Evolutionary conservation across 2,113 vertebrate genomes (phyloP), one percentile per base, ranked within the genome.

Genomic region (Ictalurus punctatus): DNA sequence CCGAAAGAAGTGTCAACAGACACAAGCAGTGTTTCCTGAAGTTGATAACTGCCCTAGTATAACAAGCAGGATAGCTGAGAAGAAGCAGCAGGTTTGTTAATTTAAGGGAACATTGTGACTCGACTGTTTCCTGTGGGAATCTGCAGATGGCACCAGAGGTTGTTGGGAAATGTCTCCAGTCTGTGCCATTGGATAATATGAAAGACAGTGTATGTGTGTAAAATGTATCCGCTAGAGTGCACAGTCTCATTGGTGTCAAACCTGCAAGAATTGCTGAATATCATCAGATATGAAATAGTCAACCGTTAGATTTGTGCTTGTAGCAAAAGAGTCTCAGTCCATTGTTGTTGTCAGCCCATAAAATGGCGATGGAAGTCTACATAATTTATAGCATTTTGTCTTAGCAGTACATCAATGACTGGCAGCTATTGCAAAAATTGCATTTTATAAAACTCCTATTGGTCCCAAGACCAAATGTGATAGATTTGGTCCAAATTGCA

Each of bases 371-470:
- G 73, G 21, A 10, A 58, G 34, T 84, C 69, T 40, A 85, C 23
- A 52, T 7, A 12, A 27, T 56, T 79, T 78, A 23, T 73, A 67
- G 44, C 44, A 52, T 82, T 76, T 63, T 84, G 73, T 84, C 54
- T 54, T 88, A 30, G 69, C 27, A 63, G 81, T 78, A 78, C 73
- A 76, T 79, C 59, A 67, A 44, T 61, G 23, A 80, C 59, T 69
- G 83, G 88, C 88, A 89, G 88, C 88, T 85, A 84, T 85, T 89
- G 88, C 59, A 85, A 86, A 63, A 76, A 34, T 25, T 80, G 84
- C 81, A 83, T 88, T 73, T 88, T 84, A 61, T 56, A 44, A 74
- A 61, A 83, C 69, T 52, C n/a, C 4, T 54, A 59, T 40, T 48
- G 52, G n/a, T 78, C n/a, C 54, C 71, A 30, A 85, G 73, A 34